Percentiles rank a stretch among this genome's conserved stretches.
Evolutionary conservation across 2,113 vertebrate genomes (phyloP).

Genomic region (Lagopus muta): DNA sequence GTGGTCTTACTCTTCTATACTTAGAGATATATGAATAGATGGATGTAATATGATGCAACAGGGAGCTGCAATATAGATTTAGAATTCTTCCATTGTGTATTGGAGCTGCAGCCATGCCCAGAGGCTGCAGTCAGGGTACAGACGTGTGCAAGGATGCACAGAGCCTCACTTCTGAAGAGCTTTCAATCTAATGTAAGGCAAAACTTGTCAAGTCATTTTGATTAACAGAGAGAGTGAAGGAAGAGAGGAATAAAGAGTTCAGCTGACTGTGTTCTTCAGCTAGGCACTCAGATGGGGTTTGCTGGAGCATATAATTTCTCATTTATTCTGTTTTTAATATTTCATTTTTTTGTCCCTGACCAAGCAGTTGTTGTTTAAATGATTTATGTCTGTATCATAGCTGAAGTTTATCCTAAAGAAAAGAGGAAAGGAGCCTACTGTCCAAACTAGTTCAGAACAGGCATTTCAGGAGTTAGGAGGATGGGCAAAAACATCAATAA

Average conservation of each 20-base stretch:
- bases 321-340: slow-evolving; percentile 18
- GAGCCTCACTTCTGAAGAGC: background rate
- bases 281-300: background rate
- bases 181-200: background rate
- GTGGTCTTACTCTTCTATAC: background rate
- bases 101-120: background rate
- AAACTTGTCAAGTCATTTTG: background rate
- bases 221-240: background rate
- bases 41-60: background rate
- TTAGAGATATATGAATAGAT: background rate
- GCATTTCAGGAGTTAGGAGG: background rate
- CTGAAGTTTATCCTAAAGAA: background rate
- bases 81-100: background rate
- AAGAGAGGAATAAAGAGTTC: background rate
- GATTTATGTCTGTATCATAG: background rate
- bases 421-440: background rate
- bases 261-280: background rate
- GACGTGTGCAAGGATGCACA: background rate
- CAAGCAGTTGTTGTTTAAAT: background rate
- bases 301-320: background rate
- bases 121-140: background rate
- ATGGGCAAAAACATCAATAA: background rate
- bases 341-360: background rate
- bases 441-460: background rate
- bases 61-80: background rate